These are phyloP conservation scores for Zoanthus sociatus DNA, from an alignment of 92 coral and sea anemone species.

Conservation along the genomic window DNA sequence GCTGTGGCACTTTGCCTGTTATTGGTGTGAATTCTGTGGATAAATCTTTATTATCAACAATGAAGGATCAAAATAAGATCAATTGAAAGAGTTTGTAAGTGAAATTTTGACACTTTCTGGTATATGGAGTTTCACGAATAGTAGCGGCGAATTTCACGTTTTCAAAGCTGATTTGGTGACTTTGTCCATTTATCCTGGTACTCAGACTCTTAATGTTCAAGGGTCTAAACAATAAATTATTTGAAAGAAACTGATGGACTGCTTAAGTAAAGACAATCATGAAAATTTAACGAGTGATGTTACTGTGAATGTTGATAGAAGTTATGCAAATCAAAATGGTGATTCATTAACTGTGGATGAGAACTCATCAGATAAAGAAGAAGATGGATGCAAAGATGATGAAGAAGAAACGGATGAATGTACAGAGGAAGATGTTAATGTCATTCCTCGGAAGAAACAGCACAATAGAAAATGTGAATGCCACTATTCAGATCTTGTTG, in stretches of 20 bases:
- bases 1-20: background rate
- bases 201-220: slow-evolving; percentile 34
- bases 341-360: no score
- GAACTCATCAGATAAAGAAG: no score
- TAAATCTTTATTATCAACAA: background rate
- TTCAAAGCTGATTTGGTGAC: slow-evolving; percentile 31
- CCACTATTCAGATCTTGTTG: no score
- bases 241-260: slow-evolving; percentile 6
- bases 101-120: slow-evolving; percentile 28
- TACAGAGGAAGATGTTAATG: no score
- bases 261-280: slow-evolving; percentile 7
- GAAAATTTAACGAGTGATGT: slow-evolving; percentile 14
- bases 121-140: slow-evolving; percentile 21
- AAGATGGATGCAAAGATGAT: no score
- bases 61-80: slow-evolving; percentile 21
- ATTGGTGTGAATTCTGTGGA: background rate
- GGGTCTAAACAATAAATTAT: slow-evolving; percentile 29
- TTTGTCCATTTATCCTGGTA: slow-evolving; percentile 38
- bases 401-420: no score
- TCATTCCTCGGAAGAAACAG: no score
- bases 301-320: background rate
- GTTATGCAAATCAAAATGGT: no score
- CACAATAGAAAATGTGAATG: no score
- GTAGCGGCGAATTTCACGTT: slow-evolving; percentile 33
- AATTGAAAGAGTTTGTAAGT: slow-evolving; percentile 8